Conservation (phyloP, 1,140 invertebrate species). For the Charaxes varanes region DNA sequence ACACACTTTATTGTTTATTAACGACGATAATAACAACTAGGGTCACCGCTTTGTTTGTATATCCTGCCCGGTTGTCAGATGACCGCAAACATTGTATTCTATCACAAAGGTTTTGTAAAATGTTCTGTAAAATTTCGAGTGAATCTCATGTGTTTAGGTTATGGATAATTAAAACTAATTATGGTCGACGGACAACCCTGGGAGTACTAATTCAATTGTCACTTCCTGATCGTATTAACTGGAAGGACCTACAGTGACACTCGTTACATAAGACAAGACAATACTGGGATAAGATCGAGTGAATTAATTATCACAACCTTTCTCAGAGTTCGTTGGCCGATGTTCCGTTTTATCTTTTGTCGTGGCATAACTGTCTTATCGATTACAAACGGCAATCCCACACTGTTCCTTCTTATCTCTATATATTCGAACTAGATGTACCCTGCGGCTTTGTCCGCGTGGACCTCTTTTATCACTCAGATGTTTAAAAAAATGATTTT, state of each 20-base stretch:
- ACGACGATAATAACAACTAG: conserved; percentile 49
- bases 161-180: too few relatives aligned
- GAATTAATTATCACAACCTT: conserved; percentile 25
- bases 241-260: conserved; percentile 13
- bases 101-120: background rate
- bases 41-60: conserved; percentile 42
- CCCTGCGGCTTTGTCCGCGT: too few relatives aligned
- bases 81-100: background rate
- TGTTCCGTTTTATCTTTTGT: conserved; percentile 2
- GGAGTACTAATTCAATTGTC: conserved; percentile 49
- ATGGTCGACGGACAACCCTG: conserved; percentile 20
- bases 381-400: too few relatives aligned
- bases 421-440: too few relatives aligned
- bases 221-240: conserved; percentile 51
- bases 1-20: conserved; percentile 63
- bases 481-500: too few relatives aligned
- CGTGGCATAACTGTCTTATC: too few relatives aligned
- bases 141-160: too few relatives aligned
- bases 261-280: conserved; percentile 16
- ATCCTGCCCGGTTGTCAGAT: conserved; percentile 17
- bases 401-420: too few relatives aligned
- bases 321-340: conserved; percentile 18
- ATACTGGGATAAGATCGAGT: conserved; percentile 21
- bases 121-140: too few relatives aligned
- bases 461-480: too few relatives aligned